These are phyloP conservation scores for Necrosyrtes monachus DNA, from an alignment of 2,797 vertebrate species.

Conservation along the genomic window DNA sequence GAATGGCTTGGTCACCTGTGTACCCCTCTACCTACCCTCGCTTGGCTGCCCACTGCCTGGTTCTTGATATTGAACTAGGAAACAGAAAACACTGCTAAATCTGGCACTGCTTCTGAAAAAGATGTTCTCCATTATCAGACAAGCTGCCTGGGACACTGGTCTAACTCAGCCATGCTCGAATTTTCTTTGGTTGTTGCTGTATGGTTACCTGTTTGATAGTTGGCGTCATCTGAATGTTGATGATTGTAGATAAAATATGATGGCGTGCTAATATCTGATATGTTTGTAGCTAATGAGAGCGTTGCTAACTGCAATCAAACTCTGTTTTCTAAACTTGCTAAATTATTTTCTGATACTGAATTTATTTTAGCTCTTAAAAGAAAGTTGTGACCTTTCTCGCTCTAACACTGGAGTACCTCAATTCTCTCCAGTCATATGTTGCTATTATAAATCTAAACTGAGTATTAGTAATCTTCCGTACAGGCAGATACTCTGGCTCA, in stretches of 20 bases:
- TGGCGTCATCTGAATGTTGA: neutral
- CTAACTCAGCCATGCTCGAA: neutral
- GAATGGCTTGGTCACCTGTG: fast-evolving
- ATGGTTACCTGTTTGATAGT: neutral
- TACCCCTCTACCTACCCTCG: neutral
- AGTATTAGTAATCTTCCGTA: neutral
- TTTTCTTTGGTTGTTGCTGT: neutral
- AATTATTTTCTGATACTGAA: neutral
- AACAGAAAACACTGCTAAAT: neutral
- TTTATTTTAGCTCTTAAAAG: neutral
- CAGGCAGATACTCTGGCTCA: neutral
- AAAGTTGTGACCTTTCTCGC: neutral
- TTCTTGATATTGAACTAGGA: neutral
- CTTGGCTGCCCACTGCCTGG: neutral
- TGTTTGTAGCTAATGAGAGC: neutral
- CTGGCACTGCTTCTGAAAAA: neutral
- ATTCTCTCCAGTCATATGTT: neutral
- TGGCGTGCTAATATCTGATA: neutral
- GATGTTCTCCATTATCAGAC: neutral
- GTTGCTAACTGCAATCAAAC: neutral
- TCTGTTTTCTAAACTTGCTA: neutral
- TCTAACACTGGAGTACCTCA: neutral
- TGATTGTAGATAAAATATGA: neutral
- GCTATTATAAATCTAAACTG: neutral
- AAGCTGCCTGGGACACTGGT: neutral